These are phyloP conservation scores for Euproctis similis DNA, from an alignment of 2,888 invertebrate genomes.

Conservation along the genomic window DNA sequence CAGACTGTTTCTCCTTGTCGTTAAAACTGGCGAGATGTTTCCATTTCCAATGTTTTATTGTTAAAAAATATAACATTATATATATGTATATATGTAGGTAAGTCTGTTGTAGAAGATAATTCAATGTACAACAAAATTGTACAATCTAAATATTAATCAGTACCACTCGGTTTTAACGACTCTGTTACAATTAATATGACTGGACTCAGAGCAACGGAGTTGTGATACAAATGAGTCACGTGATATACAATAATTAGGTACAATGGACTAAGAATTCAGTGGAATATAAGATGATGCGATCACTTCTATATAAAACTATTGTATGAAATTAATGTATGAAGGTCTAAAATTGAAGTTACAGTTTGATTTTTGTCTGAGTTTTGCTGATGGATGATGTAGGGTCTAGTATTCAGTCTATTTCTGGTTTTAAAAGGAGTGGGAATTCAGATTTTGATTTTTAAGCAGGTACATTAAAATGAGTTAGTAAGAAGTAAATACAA, in stretches of 20 bases:
- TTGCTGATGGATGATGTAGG: too few relatives aligned
- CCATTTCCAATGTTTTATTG: constrained; percentile 44
- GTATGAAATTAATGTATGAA: constrained; percentile 14
- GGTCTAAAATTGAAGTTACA: too few relatives aligned
- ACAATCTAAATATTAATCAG: constrained; percentile 43
- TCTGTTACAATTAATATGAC: constrained; percentile 49
- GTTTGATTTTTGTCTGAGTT: too few relatives aligned
- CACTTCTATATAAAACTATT: constrained; percentile 41
- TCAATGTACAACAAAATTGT: constrained; percentile 21
- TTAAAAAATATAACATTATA: constrained; percentile 37
- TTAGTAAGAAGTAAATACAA: too few relatives aligned
- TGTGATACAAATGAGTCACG: constrained; percentile 47
- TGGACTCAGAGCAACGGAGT: constrained; percentile 48
- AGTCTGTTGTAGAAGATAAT: constrained; percentile 8
- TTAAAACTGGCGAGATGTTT: constrained; percentile 64
- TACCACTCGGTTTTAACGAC: constrained; percentile 37
- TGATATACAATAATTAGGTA: constrained; percentile 41
- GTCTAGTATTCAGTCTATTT: too few relatives aligned
- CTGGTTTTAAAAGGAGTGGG: too few relatives aligned
- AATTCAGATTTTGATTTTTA: too few relatives aligned
- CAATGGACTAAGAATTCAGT: constrained; percentile 36
- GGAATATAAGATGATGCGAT: constrained; percentile 48
- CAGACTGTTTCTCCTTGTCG: constrained; percentile 70
- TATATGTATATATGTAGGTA: too few relatives aligned
- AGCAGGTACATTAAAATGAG: too few relatives aligned